Conservation (phyloP, 1,140 invertebrate species). For the Notospermus geniculatus region DNA sequence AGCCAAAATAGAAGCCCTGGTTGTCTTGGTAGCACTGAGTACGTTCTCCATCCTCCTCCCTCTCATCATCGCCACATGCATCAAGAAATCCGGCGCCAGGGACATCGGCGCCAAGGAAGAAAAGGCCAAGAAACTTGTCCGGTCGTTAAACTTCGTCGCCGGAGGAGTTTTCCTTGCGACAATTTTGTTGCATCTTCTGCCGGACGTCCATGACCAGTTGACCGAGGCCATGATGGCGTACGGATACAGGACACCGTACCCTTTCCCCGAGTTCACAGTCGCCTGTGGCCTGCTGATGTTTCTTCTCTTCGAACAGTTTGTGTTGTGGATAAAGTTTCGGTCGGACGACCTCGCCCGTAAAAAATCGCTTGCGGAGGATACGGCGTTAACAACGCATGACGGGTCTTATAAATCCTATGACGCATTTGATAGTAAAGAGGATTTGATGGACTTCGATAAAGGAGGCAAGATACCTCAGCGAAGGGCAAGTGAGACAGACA, state of each 20-base stretch:
- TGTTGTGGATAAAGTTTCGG: background rate
- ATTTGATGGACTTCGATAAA: background rate
- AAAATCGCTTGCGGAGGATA: no score
- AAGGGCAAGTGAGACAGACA: background rate
- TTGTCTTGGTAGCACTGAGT: no score
- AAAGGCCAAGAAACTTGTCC: no score
- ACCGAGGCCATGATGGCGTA: background rate
- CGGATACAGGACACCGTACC: background rate
- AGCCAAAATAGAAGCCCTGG: no score
- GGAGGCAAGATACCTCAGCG: background rate
- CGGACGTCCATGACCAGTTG: background rate
- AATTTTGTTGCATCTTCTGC: slow-evolving; percentile 6
- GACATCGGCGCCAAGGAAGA: no score
- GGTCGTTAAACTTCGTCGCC: background rate
- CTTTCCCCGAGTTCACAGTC: background rate
- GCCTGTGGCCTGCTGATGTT: background rate
- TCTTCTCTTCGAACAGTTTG: slow-evolving; percentile 1
- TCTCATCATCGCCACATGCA: no score
- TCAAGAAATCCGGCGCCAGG: no score
- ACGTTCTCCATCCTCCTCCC: no score
- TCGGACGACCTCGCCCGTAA: background rate
- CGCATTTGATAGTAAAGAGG: background rate
- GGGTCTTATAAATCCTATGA: background rate
- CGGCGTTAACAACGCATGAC: no score
- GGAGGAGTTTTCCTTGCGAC: slow-evolving; percentile 1